phyloP scores from a whole-genome alignment of 2,888 invertebrate genomes.

The Phoenoteleia sp. region DNA sequence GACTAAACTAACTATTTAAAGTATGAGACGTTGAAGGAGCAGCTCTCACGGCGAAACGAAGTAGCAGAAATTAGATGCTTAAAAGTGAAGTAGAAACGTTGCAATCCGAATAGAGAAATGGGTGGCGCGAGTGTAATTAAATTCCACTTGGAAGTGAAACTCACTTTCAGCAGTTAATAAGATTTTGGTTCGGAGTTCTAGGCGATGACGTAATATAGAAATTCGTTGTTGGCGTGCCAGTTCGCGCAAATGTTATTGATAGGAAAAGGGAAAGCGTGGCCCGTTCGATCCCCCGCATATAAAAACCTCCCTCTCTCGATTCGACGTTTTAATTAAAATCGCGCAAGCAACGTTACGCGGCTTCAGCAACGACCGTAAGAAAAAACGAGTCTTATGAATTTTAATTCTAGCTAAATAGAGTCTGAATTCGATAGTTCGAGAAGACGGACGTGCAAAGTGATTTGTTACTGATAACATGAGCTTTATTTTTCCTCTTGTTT shows the following conservation, averaged over 20 bases:
- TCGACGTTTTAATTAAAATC: conserved; percentile 72
- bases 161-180: conserved; percentile 82
- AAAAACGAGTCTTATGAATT: conserved; percentile 50
- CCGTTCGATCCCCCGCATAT: conserved; percentile 69
- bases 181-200: conserved; percentile 80
- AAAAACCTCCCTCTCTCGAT: conserved; percentile 61
- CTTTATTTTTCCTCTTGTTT: too few species aligned
- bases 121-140: conserved; percentile 81
- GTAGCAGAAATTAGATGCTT: conserved; percentile 59
- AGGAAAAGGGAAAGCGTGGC: conserved; percentile 62
- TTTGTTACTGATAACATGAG: too few species aligned
- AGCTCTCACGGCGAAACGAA: conserved; percentile 21
- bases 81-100: conserved; percentile 74
- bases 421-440: background rate
- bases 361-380: conserved; percentile 49
- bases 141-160: conserved; percentile 82
- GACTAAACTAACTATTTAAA: conserved; percentile 39
- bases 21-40: conserved; percentile 32
- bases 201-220: conserved; percentile 76
- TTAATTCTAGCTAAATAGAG: conserved; percentile 44
- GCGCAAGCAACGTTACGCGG: conserved; percentile 69
- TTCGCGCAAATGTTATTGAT: conserved; percentile 67
- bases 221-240: conserved; percentile 51
- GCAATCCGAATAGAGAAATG: conserved; percentile 65
- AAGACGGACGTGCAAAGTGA: background rate